These are phyloP conservation scores for Mimachlamys varia DNA, from an alignment of 2,888 invertebrate species.

Conservation along the genomic window DNA sequence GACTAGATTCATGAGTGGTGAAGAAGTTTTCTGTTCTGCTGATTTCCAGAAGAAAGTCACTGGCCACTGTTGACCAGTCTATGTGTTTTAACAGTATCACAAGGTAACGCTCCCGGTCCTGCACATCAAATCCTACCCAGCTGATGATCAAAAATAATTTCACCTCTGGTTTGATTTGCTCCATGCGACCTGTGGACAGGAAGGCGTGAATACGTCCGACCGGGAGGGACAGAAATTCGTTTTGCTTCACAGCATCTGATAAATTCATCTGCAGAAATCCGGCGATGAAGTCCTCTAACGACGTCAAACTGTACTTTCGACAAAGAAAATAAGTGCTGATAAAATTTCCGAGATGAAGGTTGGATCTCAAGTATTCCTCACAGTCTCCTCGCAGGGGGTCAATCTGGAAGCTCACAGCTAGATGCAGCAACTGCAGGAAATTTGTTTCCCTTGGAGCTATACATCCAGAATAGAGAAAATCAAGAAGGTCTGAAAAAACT, in stretches of 20 bases:
- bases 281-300: conserved; percentile 84
- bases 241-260: conserved; percentile 72
- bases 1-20: conserved; percentile 84
- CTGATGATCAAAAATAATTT: conserved; percentile 73
- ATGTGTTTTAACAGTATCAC: conserved; percentile 82
- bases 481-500: conserved; percentile 85
- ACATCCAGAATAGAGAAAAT: conserved; percentile 87
- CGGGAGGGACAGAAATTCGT: conserved; percentile 68
- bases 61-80: conserved; percentile 73
- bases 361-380: conserved; percentile 86
- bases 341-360: conserved; percentile 86
- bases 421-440: conserved; percentile 85
- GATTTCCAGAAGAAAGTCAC: conserved; percentile 82
- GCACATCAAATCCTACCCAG: conserved; percentile 75
- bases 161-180: conserved; percentile 72
- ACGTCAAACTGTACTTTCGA: conserved; percentile 84
- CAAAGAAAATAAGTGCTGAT: conserved; percentile 85
- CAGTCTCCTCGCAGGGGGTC: conserved; percentile 85
- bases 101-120: conserved; percentile 84
- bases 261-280: conserved; percentile 82
- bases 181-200: conserved; percentile 69
- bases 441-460: conserved; percentile 85
- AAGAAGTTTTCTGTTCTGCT: conserved; percentile 85
- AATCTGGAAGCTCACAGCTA: conserved; percentile 86
- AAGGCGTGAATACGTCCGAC: conserved; percentile 69